These are phyloP conservation scores for Myotis yumanensis DNA, from an alignment of 2,113 vertebrate genomes.

Conservation along the genomic window DNA sequence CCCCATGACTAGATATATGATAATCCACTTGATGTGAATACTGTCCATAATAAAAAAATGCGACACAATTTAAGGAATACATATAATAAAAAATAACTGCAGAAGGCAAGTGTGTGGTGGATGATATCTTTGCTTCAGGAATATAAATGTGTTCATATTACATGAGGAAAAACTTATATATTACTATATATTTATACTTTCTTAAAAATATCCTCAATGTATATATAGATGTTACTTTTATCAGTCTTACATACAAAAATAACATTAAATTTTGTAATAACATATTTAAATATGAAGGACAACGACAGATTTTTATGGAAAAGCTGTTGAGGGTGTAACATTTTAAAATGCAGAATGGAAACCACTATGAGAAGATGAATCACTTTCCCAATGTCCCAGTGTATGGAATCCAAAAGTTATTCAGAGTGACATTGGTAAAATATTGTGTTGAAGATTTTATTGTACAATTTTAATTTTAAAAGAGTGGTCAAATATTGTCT, in stretches of 20 bases:
- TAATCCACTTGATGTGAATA: neutral
- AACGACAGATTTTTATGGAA: neutral
- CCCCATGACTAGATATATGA: neutral
- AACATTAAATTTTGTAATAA: constrained; percentile 4
- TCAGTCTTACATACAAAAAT: neutral
- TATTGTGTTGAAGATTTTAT: neutral
- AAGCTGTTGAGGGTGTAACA: neutral
- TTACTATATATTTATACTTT: neutral
- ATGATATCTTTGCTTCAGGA: neutral
- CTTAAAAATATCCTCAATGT: neutral
- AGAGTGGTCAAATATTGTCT: neutral
- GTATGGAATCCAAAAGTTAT: constrained; percentile 14
- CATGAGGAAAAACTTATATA: neutral
- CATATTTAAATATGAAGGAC: constrained; percentile 41
- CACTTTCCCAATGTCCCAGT: neutral
- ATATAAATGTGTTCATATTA: neutral
- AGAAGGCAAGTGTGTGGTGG: neutral
- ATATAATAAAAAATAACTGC: neutral
- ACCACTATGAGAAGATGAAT: constrained; percentile 27
- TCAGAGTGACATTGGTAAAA: constrained; percentile 31
- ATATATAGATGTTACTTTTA: neutral
- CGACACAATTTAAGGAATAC: neutral
- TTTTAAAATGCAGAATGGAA: constrained; percentile 35
- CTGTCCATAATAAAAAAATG: neutral
- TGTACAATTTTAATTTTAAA: constrained; percentile 23